Evolutionary conservation across 1,140 invertebrate species (phyloP), one percentile per base, ranked within the genome.

Genomic region (Palaemon carinicauda): DNA sequence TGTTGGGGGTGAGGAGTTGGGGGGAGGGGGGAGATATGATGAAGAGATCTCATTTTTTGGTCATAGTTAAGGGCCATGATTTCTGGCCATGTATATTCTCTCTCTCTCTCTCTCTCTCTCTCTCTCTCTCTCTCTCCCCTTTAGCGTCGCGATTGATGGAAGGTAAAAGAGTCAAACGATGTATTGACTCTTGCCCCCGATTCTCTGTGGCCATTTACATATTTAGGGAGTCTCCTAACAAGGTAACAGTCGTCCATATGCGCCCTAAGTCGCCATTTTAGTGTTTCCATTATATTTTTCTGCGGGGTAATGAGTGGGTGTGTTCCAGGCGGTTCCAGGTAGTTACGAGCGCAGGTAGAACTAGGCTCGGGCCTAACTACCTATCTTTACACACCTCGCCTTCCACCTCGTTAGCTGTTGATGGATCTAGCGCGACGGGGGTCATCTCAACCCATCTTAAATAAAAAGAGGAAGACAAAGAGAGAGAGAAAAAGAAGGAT

Each of bases 321-420:
- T 41, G 71, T 77, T 83, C 75, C 52, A 33, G 73, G 81, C 56
- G 56, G 71, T 77, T 83, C 75, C 52, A 33, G 73, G 81, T 75
- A 75, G 81, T 75, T 83, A 77, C 19, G 52, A 53, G 71, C 52
- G 71, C 73, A 77, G 73, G 73, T 77, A 83, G 81, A 60, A 41
- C 81, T 56, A 60, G 52, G 56, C 52, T 33, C 53, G 17, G 12
- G 71, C 52, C 75, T 79, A 85, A 85, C 82, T 85, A 79, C 75
- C 75, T 60, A 56, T 65, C 75, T 85, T 71, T 84, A 84, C 74
- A 33, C 77, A 71, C 75, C 54, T 71, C 31, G 27, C 82, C 82
- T 79, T 79, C 82, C 75, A 85, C 75, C 82, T 85, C 75, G 82
- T 85, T 85, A 85, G 69, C 74, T 52, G 54, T 33, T 79, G 82